Evolutionary conservation across 2,888 invertebrate species (phyloP).

Genomic region (Gerris lacustris): DNA sequence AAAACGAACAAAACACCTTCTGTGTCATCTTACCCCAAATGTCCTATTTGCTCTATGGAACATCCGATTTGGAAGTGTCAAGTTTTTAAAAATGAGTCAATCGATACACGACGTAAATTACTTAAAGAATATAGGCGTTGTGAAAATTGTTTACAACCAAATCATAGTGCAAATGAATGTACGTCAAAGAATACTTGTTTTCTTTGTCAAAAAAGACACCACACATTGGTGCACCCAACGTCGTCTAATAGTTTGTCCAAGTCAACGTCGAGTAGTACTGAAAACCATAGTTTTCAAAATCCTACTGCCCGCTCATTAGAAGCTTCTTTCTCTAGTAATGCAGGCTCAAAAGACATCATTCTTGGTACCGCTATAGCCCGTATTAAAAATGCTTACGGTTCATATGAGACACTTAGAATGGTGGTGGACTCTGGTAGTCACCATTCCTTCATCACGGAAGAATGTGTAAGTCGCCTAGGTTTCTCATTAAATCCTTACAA

Average conservation of each 20-base stretch:
- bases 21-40: neutral
- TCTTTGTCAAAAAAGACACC: constrained; percentile 13
- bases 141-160: neutral
- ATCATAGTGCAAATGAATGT: constrained; percentile 1
- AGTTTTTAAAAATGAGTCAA: neutral
- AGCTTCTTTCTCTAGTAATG: neutral
- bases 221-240: constrained; percentile 4
- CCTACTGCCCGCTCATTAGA: too few species aligned
- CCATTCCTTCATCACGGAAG: constrained; percentile 14
- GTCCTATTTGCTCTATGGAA: neutral
- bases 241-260: neutral
- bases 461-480: constrained; percentile 14
- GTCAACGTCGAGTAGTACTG: neutral
- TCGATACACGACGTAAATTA: neutral
- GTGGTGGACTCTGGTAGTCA: constrained; percentile 19
- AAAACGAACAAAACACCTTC: neutral
- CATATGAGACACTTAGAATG: constrained; percentile 10
- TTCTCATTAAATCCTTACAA: neutral
- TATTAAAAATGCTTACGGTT: constrained; percentile 16
- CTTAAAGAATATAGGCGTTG: neutral
- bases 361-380: constrained; percentile 18
- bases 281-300: neutral
- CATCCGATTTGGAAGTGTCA: neutral
- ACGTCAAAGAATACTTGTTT: constrained; percentile 9
- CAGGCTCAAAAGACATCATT: constrained; percentile 3